Conservation (phyloP, 2,888 invertebrate genomes). For the Andrena camellia region DNA sequence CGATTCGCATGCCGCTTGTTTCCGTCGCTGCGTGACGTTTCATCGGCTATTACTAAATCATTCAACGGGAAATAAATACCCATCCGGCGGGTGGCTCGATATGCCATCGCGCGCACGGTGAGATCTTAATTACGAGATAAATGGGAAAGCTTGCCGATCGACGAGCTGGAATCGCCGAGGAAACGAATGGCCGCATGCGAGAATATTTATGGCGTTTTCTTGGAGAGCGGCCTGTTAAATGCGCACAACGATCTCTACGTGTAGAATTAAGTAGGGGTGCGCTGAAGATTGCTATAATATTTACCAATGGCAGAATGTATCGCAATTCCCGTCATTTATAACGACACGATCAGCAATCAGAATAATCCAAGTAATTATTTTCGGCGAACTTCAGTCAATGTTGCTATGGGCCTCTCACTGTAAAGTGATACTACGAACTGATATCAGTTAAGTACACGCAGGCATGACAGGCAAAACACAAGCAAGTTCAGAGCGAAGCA, state of each 20-base stretch:
- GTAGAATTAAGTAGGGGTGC: not conserved
- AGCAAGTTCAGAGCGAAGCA: not conserved
- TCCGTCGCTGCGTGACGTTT: slow-evolving; percentile 44
- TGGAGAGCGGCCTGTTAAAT: slow-evolving; percentile 20
- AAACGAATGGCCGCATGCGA: slow-evolving; percentile 59
- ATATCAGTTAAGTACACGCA: too few species aligned
- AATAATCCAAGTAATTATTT: too few species aligned
- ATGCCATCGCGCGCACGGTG: slow-evolving; percentile 34
- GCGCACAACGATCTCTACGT: not conserved
- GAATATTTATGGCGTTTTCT: slow-evolving; percentile 50
- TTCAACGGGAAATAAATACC: slow-evolving; percentile 75
- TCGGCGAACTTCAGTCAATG: too few species aligned
- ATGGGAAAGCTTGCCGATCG: slow-evolving; percentile 61
- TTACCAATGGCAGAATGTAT: not conserved
- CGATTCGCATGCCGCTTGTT: slow-evolving; percentile 42
- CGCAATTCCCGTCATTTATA: too few species aligned
- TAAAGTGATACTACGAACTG: too few species aligned
- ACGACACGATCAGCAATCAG: too few species aligned
- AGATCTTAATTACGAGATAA: slow-evolving; percentile 83
- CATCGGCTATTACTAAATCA: slow-evolving; percentile 72
- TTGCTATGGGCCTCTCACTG: too few species aligned
- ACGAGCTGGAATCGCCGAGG: slow-evolving; percentile 42
- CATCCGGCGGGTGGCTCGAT: slow-evolving; percentile 42
- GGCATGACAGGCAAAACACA: too few species aligned
- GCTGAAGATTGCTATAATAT: not conserved